Evolutionary conservation across 2,113 vertebrate species (phyloP), one percentile per base, ranked within the genome.

Genomic region (Dromaius novaehollandiae): DNA sequence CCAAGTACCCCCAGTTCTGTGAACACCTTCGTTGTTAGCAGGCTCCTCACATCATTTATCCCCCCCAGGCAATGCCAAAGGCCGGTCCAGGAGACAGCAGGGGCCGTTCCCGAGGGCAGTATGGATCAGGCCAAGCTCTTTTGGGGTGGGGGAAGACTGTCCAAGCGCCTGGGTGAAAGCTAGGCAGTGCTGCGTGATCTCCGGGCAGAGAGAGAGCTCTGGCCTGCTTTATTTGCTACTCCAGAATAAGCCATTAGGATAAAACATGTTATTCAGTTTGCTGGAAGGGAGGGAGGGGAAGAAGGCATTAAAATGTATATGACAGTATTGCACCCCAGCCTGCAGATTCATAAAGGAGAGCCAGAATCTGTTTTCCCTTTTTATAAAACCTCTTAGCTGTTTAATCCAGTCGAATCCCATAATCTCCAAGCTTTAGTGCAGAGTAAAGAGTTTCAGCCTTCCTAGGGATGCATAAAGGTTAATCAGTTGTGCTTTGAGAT

Each of bases 11-110:
- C 30, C 44, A 17, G 20, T 22, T 56, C 44, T 36, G 42, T 19
- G 5, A 56, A 38, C 19, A 7, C 13, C 24, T 32, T 15, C 0
- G 0, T 68, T 82, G 30, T 42, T 70, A 32, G 28, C 9, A 9
- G 30, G 30, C 30, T 38, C 17, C 7, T 66, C 38, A 9, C 16
- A 1, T 22, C 5, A 0, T 30, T 42, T 7, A 1, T 24, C 22
- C 15, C 22, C 7, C 21, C 5, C 15, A 6, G 13, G 16, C 71
- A 20, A 3, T 1, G 3, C 30, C 11, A 0, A 14, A 38, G 18
- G 40, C 7, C 0, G 0, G 44, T 4, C 11, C 36, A 28, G 58
- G 70, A 28, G 34, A 36, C 56, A 32, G 64, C 30, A 9, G 55
- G 44, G 34, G 11, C 19, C 3, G 38, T 38, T 65, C 42, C 82